Base-by-base conservation (phyloP, 2,113 vertebrate species). In the Salvator merianae region DNA sequence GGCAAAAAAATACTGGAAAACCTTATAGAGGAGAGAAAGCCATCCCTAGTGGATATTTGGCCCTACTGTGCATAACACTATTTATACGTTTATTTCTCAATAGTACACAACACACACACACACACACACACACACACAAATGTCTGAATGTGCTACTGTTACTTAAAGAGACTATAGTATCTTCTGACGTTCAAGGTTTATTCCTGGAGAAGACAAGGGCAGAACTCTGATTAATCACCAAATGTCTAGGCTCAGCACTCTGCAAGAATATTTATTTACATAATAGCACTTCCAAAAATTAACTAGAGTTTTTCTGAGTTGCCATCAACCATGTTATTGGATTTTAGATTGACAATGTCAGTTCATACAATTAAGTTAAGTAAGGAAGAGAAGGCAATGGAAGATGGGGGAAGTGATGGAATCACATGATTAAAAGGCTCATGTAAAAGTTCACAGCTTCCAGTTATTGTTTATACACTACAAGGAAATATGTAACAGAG, bases 261-360 rank as follows among this genome's bases (percentile, higher is more conserved):
- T 55, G 72, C 69, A 55, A 1, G 0, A 79, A 86, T 53, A 82
- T 69, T 59, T 80, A 90, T 94, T 71, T 94, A 86, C 91, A 94
- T 86, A 81, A 94, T 92, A 90, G 87, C 93, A 92, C 92, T 93
- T 92, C 84, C 90, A 90, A 78, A 94, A 93, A 92, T 93, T 86
- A 95, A 88, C 80, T 89, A 4, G 0, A 79, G 85, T 90, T 86
- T 84, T 86, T 91, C 86, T 2, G 62, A 87, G 90, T 91, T 86
- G 78, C 91, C 88, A 88, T 91, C 90, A 91, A 62, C 87, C 85
- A 75, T 22, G 88, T 87, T 91, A 77, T 92, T 90, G 88, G 78
- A 91, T 91, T 86, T 88, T 87, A 89, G 92, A 92, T 82, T 91
- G 93, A 94, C 93, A 88, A 24, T 92, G 92, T 90, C 91, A 95